Evolutionary conservation across 2,797 vertebrate species (phyloP).

Genomic region (Melanotaenia maccullochi): DNA sequence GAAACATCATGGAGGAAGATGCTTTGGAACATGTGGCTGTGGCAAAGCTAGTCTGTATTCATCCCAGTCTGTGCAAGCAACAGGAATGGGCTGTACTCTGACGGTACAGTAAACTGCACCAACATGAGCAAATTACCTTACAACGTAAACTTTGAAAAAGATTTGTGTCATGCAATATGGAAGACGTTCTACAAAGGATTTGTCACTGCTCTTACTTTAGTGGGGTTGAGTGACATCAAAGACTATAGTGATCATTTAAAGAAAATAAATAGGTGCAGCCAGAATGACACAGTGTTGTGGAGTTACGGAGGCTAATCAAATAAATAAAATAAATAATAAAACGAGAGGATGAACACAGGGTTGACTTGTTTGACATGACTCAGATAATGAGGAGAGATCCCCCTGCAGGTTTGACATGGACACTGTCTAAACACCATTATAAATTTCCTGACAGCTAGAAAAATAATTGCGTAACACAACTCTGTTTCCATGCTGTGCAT

Average conservation of each 20-base stretch:
- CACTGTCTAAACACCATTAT: constrained; percentile 55
- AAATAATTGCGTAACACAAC: constrained; percentile 41
- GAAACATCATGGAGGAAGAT: constrained; percentile 58
- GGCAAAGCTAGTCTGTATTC: constrained; percentile 43
- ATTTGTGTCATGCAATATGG: too few species aligned
- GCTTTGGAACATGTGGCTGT: constrained; percentile 71
- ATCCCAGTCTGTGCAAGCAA: constrained; percentile 47
- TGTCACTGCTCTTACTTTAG: too few species aligned
- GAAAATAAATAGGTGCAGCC: too few species aligned
- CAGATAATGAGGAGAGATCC: constrained; percentile 23
- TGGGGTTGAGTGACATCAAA: too few species aligned
- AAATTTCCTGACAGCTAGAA: constrained; percentile 46
- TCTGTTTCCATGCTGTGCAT: constrained; percentile 43
- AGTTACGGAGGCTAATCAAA: neutral
- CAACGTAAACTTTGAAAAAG: neutral
- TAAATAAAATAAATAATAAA: too few species aligned
- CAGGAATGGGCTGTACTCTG: constrained; percentile 27
- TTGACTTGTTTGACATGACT: constrained; percentile 25
- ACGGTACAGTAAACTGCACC: neutral
- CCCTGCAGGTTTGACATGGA: constrained; percentile 10
- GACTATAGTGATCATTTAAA: too few species aligned
- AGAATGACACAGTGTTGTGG: too few species aligned
- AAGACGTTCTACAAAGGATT: too few species aligned
- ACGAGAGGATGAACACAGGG: neutral
- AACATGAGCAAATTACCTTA: constrained; percentile 1